Evolutionary conservation across 2,888 invertebrate species (phyloP), one percentile per base, ranked within the genome.

Genomic region (Nemapogon koenigi): DNA sequence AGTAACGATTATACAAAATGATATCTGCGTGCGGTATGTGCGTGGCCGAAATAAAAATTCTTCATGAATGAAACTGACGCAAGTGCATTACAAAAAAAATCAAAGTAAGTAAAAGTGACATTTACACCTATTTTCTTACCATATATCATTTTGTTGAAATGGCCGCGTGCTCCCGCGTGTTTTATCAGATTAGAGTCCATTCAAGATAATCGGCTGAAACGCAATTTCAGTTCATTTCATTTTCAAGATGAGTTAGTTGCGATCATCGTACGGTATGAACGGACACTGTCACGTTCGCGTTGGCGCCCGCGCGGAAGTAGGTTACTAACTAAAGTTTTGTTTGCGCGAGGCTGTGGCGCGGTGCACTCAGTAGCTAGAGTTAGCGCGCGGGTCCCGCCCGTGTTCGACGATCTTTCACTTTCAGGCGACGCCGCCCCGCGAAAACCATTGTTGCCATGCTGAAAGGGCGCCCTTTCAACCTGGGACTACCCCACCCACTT

Each of bases 281-380:
- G 30, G 15, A 33, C 33, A 33, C 33, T n/a, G 13, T 18, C 33
- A 19, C 33, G 14, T 31, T 31, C 31, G 52, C 54, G 52, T 55
- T 69, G 73, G 73, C 72, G 68, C 75, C 66, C 75, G 76, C 72
- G 66, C 78, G 76, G 78, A 78, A 76, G 78, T 78, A 76, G 78
- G 78, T 78, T 78, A 76, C 58, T 71, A 72, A 78, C 78, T 78
- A 78, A 78, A 78, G 71, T 76, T 76, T 78, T 73, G 76, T 78
- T 78, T 71, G 76, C 72, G 76, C 73, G 78, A 76, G 75, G 78
- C 75, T 78, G 76, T 70, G 70, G 62, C 67, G 64, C 64, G 69
- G 60, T 72, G 69, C 69, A 65, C 59, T 62, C 59, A 51, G 54
- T 26, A 22, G 38, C 38, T 38, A 15, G 18, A 32, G 32, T 15